phyloP scores from a whole-genome alignment of 1,140 invertebrate species.

The Ips typographus region DNA sequence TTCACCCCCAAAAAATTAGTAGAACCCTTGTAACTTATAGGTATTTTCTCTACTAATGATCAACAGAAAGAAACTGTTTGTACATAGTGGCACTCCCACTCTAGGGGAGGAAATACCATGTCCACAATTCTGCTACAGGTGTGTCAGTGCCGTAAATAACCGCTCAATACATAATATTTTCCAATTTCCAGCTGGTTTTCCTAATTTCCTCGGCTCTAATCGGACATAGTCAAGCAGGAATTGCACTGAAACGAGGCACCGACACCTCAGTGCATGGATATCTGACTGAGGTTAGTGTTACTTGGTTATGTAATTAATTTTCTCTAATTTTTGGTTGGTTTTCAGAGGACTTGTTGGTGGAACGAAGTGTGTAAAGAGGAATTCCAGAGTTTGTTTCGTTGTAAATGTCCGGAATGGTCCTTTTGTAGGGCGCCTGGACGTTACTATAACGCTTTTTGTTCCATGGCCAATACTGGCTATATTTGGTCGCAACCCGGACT shows the following conservation, averaged over 20 bases:
- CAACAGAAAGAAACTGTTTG: neutral
- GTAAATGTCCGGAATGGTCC: slow-evolving; percentile 83
- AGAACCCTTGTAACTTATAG: neutral
- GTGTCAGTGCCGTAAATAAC: slow-evolving; percentile 10
- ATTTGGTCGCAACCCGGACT: slow-evolving; percentile 80
- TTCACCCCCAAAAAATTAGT: neutral
- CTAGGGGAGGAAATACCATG: slow-evolving; percentile 26
- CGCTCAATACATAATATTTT: slow-evolving; percentile 11
- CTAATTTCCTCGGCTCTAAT: slow-evolving; percentile 29
- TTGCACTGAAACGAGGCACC: slow-evolving; percentile 69
- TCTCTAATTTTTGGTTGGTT: neutral
- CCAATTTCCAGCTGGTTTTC: neutral
- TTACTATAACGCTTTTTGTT: slow-evolving; percentile 88
- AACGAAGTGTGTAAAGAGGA: slow-evolving; percentile 91
- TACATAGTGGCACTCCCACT: slow-evolving; percentile 1
- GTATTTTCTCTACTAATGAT: neutral
- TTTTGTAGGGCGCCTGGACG: slow-evolving; percentile 83
- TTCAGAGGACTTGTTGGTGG: slow-evolving; percentile 87
- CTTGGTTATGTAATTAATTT: neutral
- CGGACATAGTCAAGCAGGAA: slow-evolving; percentile 34
- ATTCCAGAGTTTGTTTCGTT: slow-evolving; percentile 82
- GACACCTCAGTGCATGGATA: slow-evolving; percentile 78
- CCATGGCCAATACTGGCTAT: slow-evolving; percentile 87
- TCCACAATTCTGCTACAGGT: slow-evolving; percentile 38
- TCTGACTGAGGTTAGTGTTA: slow-evolving; percentile 69